phyloP scores from a whole-genome alignment of 1,140 invertebrate genomes.

The Trachymyrmex cornetzi region DNA sequence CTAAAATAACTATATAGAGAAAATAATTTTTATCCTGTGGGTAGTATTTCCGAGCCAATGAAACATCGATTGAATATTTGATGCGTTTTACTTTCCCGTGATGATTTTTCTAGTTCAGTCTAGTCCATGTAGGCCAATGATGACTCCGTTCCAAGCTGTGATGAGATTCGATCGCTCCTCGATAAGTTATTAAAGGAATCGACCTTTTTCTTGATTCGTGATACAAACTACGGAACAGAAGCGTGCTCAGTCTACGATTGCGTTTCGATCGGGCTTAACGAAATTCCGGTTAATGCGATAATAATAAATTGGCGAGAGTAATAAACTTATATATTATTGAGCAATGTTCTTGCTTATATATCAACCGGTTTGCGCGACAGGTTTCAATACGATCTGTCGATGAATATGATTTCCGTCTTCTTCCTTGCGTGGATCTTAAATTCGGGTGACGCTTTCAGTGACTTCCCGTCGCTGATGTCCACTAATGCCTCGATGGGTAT shows the following conservation, averaged over 20 bases:
- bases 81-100: background rate
- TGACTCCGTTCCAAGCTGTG: slow-evolving; percentile 57
- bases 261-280: background rate
- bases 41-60: background rate
- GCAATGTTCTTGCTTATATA: slow-evolving; percentile 67
- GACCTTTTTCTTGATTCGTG: slow-evolving; percentile 68
- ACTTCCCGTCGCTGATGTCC: slow-evolving; percentile 90
- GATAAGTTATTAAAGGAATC: slow-evolving; percentile 73
- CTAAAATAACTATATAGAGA: slow-evolving; percentile 11
- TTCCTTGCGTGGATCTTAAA: slow-evolving; percentile 64
- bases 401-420: slow-evolving; percentile 78
- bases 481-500: slow-evolving; percentile 91
- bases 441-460: slow-evolving; percentile 81
- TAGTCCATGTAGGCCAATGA: slow-evolving; percentile 56
- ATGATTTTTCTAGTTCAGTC: background rate
- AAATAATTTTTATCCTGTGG: background rate
- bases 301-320: slow-evolving; percentile 67
- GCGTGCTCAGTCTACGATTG: slow-evolving; percentile 57
- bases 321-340: slow-evolving; percentile 74
- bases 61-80: background rate
- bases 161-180: slow-evolving; percentile 73
- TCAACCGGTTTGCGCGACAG: background rate
- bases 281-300: slow-evolving; percentile 36
- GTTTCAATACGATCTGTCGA: slow-evolving; percentile 28
- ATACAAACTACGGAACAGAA: background rate